phyloP scores from a whole-genome alignment of 30 jellyfish, hydroid and myxozoan genomes.

The Mastigias papua region DNA sequence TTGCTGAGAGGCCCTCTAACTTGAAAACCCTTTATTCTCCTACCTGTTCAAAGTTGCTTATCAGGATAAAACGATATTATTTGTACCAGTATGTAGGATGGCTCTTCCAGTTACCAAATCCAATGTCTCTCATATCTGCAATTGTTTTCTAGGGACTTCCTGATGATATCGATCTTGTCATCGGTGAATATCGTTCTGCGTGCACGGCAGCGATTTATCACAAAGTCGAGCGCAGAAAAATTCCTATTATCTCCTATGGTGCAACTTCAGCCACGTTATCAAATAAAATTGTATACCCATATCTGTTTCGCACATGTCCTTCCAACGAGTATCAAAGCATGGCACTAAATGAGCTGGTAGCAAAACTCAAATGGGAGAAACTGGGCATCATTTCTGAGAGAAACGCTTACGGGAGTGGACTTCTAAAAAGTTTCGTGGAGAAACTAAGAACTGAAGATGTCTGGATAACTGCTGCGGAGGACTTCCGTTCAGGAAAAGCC shows the following conservation, averaged over 20 bases:
- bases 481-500: slow-evolving; percentile 58
- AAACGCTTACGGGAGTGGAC: slow-evolving; percentile 77
- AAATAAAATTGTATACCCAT: slow-evolving; percentile 77
- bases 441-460: slow-evolving; percentile 36
- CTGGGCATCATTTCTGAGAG: slow-evolving; percentile 89
- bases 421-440: slow-evolving; percentile 41
- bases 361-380: slow-evolving; percentile 83
- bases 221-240: slow-evolving; percentile 33
- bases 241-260: slow-evolving; percentile 89
- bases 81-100: no score
- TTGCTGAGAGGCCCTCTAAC: no score
- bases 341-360: slow-evolving; percentile 80
- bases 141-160: slow-evolving; percentile 72
- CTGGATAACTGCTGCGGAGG: slow-evolving; percentile 47
- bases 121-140: neutral
- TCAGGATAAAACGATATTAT: no score
- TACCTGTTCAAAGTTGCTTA: no score
- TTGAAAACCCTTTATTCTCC: no score
- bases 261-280: slow-evolving; percentile 82
- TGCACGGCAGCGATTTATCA: slow-evolving; percentile 76
- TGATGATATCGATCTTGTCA: slow-evolving; percentile 69
- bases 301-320: slow-evolving; percentile 90
- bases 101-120: no score
- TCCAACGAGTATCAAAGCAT: slow-evolving; percentile 72
- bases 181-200: slow-evolving; percentile 87